Evolutionary conservation across 2,797 vertebrate species (phyloP).

Genomic region (Takifugu ocellatus): DNA sequence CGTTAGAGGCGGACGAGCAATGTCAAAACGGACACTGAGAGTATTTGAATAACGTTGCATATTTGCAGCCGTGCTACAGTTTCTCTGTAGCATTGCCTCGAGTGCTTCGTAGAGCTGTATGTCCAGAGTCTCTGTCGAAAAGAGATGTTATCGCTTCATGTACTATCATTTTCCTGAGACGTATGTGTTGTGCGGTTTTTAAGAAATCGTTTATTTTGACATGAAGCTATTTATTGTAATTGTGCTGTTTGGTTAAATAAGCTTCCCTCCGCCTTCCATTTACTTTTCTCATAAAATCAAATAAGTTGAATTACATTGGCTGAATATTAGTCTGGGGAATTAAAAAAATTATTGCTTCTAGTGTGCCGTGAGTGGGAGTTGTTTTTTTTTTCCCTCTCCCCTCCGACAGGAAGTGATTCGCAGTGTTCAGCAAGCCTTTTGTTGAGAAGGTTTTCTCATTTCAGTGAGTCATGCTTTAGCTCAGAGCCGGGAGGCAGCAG

Average conservation of each 20-base stretch:
- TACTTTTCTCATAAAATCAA: conserved; percentile 48
- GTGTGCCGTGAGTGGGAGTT: conserved; percentile 94
- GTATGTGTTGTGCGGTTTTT: conserved; percentile 10
- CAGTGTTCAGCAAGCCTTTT: conserved; percentile 98
- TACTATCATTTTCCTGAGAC: not conserved
- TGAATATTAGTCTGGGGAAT: conserved; percentile 83
- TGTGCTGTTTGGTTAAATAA: conserved; percentile 21
- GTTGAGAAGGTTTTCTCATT: conserved; percentile 98
- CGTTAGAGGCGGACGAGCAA: not conserved
- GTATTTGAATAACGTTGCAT: conserved; percentile 33
- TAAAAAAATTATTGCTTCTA: conserved; percentile 93
- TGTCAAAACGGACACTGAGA: conserved; percentile 26
- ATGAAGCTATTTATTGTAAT: not conserved
- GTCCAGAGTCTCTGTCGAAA: too few species aligned
- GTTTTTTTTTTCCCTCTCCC: conserved; percentile 64
- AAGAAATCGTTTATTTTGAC: conserved; percentile 1
- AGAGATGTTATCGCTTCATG: conserved; percentile 12
- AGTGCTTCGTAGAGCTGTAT: conserved; percentile 16
- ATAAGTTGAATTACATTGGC: conserved; percentile 59
- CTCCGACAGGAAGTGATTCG: conserved; percentile 98
- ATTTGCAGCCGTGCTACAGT: conserved; percentile 25
- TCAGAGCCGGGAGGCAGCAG: conserved; percentile 87
- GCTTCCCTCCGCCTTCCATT: conserved; percentile 37
- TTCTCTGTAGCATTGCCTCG: not conserved
- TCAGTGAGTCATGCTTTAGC: conserved; percentile 98